Evolutionary conservation across 1,140 invertebrate genomes (phyloP).

Genomic region (Colletes latitarsis): DNA sequence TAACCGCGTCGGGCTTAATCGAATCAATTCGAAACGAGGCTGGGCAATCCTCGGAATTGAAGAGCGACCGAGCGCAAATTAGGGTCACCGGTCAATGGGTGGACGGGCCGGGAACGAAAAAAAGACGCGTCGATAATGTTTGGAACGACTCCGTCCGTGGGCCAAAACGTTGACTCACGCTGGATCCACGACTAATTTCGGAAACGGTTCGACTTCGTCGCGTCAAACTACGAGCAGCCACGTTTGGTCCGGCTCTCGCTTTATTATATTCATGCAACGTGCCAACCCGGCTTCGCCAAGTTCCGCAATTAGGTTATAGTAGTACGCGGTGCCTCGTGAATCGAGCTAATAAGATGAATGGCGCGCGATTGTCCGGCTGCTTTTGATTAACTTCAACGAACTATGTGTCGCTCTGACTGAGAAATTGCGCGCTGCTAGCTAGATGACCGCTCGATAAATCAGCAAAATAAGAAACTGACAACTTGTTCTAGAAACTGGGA

Average conservation of each 20-base stretch:
- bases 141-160: background rate
- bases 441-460: conserved; percentile 5
- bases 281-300: conserved; percentile 18
- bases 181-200: conserved; percentile 7
- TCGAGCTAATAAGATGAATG: conserved; percentile 60
- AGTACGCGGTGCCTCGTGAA: conserved; percentile 15
- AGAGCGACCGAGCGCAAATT: conserved; percentile 48
- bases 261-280: conserved; percentile 35
- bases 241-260: background rate
- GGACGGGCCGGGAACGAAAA: conserved; percentile 5
- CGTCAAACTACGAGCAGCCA: background rate
- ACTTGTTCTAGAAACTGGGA: background rate
- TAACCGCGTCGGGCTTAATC: conserved; percentile 59
- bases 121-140: background rate
- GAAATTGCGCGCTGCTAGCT: conserved; percentile 5
- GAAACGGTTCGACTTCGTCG: conserved; percentile 5
- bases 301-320: conserved; percentile 39
- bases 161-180: background rate
- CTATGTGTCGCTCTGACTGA: background rate
- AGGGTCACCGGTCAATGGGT: conserved; percentile 39
- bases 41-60: conserved; percentile 33
- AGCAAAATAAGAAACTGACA: background rate
- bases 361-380: conserved; percentile 37
- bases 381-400: conserved; percentile 41
- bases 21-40: conserved; percentile 46